phyloP scores from a whole-genome alignment of 1,140 invertebrate genomes.

The Drosophila gunungcola region DNA sequence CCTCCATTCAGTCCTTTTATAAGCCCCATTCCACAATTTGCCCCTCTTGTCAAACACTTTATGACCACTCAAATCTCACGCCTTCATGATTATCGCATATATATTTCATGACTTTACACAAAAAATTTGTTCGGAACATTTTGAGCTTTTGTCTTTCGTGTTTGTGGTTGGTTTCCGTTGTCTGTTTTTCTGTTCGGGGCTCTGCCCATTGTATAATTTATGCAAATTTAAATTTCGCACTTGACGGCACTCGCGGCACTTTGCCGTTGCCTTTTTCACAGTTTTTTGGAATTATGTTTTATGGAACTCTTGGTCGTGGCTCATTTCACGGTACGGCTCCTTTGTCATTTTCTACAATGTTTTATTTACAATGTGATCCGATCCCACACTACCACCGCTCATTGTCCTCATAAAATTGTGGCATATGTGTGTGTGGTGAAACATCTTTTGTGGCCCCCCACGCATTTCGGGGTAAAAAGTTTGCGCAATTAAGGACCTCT shows the following conservation, averaged over 20 bases:
- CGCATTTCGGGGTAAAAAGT: conserved; percentile 23
- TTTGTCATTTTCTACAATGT: conserved; percentile 40
- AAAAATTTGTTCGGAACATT: conserved; percentile 42
- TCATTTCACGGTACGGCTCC: conserved; percentile 39
- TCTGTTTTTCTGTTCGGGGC: conserved; percentile 13
- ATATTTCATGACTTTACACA: conserved; percentile 55
- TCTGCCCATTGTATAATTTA: conserved; percentile 55
- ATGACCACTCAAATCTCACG: conserved; percentile 52
- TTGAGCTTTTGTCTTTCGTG: conserved; percentile 38
- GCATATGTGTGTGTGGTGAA: conserved; percentile 27
- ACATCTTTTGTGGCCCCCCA: conserved; percentile 14
- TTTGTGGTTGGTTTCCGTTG: conserved; percentile 41
- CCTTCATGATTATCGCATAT: conserved; percentile 49
- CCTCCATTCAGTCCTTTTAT: background rate
- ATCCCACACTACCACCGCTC: conserved; percentile 26
- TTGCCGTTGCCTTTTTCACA: conserved; percentile 47
- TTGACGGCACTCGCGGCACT: conserved; percentile 54
- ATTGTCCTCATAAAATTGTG: conserved; percentile 37
- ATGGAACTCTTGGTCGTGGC: conserved; percentile 40
- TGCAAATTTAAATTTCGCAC: conserved; percentile 56
- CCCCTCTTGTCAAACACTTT: conserved; percentile 39
- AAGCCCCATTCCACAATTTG: background rate
- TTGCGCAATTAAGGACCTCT: conserved; percentile 36
- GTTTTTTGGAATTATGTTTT: conserved; percentile 43
- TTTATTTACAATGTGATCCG: conserved; percentile 51